Percentiles rank a stretch among this genome's conserved stretches.
Evolutionary conservation across 2,113 vertebrate genomes (phyloP).

Genomic region (Neodontobutis hainanensis): DNA sequence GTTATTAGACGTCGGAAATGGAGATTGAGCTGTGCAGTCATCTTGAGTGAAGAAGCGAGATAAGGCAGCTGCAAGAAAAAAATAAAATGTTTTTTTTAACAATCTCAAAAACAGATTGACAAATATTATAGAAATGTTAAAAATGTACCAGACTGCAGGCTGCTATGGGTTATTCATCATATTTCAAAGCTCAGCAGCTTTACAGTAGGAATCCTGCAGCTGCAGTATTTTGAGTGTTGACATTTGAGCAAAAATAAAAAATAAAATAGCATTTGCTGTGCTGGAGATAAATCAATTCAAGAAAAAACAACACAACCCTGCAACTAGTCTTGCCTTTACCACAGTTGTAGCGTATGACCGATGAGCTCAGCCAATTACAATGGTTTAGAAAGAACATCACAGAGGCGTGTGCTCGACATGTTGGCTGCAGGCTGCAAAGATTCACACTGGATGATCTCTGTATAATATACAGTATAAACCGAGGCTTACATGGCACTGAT

Average conservation of each 20-base stretch:
- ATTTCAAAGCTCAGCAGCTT: background rate
- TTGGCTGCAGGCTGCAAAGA: background rate
- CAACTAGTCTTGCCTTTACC: no score
- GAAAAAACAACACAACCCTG: no score
- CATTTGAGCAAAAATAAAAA: background rate
- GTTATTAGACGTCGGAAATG: conserved; percentile 10
- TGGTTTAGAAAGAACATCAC: background rate
- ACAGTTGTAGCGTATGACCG: background rate
- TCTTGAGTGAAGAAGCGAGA: conserved; percentile 27
- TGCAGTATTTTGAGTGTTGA: background rate
- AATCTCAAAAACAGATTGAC: background rate
- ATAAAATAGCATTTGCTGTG: background rate
- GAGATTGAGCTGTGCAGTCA: conserved; percentile 27
- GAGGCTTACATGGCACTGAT: background rate
- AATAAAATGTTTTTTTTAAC: background rate
- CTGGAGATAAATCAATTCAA: no score
- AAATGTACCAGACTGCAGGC: background rate
- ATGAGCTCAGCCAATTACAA: background rate
- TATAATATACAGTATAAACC: background rate
- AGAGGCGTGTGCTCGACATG: background rate
- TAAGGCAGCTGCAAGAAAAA: background rate
- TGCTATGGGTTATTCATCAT: background rate
- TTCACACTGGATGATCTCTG: background rate
- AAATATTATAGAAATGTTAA: conserved; percentile 4
- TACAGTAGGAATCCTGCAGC: background rate